These are phyloP conservation scores for Xylota segnis DNA, from an alignment of 2,888 invertebrate species.

Conservation along the genomic window DNA sequence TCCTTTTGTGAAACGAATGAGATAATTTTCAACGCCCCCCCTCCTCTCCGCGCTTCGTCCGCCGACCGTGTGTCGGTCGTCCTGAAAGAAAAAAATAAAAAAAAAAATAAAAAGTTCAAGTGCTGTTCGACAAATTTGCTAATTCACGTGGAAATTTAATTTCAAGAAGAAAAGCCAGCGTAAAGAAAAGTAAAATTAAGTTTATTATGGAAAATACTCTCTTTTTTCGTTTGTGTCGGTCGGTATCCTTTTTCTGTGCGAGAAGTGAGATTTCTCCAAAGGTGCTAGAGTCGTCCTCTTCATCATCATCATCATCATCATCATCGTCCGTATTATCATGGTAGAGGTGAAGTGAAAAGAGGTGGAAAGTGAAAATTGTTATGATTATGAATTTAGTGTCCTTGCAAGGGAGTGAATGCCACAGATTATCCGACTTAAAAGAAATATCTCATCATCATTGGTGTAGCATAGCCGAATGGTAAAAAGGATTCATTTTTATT, in stretches of 20 bases:
- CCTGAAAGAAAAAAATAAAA: conserved; percentile 5
- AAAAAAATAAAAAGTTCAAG: conserved; percentile 23
- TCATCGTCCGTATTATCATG: conserved; percentile 12
- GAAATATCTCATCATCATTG: conserved; percentile 1
- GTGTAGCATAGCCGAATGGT: conserved; percentile 11
- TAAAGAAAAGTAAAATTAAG: conserved; percentile 40
- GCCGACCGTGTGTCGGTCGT: background rate
- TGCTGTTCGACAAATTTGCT: conserved; percentile 49
- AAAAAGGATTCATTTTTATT: conserved; percentile 54
- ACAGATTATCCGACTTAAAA: conserved; percentile 64
- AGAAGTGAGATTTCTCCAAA: conserved; percentile 9
- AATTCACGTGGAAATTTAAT: conserved; percentile 66
- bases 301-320: conserved; percentile 21
- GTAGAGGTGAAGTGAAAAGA: conserved; percentile 55
- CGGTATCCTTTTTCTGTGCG: conserved; percentile 9
- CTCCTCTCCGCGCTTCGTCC: background rate
- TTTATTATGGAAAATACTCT: conserved; percentile 51
- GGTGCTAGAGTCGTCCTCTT: background rate
- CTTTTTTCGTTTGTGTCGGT: conserved; percentile 4
- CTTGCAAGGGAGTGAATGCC: conserved; percentile 40
- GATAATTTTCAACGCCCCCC: conserved; percentile 25
- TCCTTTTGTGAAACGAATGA: conserved; percentile 45
- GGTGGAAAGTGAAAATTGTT: conserved; percentile 67
- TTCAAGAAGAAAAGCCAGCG: conserved; percentile 32
- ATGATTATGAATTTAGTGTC: conserved; percentile 71